Conservation (phyloP, 1,140 invertebrate genomes). For the Macrobrachium rosenbergii region DNA sequence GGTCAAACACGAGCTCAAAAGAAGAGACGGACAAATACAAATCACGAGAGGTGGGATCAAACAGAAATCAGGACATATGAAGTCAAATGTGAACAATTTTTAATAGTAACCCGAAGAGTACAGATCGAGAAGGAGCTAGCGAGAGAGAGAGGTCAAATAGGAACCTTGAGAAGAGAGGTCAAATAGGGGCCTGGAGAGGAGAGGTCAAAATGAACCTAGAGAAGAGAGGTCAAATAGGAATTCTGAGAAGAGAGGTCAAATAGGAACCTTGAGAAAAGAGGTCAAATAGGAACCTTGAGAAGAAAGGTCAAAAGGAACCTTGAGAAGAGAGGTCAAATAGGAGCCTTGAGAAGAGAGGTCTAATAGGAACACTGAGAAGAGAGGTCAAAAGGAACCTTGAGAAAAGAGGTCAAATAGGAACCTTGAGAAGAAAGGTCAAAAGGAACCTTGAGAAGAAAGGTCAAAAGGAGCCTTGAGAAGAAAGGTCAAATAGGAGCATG, state of each 20-base stretch:
- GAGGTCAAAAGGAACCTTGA: too few species aligned
- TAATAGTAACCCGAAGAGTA: background rate
- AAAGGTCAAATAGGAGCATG: background rate
- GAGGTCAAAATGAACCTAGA: background rate
- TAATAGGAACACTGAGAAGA: too few species aligned
- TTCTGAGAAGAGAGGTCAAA: background rate
- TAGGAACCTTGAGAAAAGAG: background rate
- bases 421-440: too few species aligned
- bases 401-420: too few species aligned
- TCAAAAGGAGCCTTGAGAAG: background rate
- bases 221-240: background rate
- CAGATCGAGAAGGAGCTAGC: background rate
- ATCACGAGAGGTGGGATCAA: background rate
- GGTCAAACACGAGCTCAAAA: background rate
- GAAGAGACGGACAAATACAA: background rate
- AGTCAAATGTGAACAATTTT: too few species aligned
- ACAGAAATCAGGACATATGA: background rate
- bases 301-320: background rate
- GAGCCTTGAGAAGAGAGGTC: background rate
- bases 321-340: background rate
- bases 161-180: background rate
- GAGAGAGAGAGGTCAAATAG: background rate
- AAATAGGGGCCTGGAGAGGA: background rate
- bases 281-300: background rate
- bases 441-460: too few species aligned